A percentile compares a stretch with the other conserved stretches of the same genome.
Evolutionary conservation across 1,140 invertebrate species (phyloP).

Genomic region (Coelopa frigida): DNA sequence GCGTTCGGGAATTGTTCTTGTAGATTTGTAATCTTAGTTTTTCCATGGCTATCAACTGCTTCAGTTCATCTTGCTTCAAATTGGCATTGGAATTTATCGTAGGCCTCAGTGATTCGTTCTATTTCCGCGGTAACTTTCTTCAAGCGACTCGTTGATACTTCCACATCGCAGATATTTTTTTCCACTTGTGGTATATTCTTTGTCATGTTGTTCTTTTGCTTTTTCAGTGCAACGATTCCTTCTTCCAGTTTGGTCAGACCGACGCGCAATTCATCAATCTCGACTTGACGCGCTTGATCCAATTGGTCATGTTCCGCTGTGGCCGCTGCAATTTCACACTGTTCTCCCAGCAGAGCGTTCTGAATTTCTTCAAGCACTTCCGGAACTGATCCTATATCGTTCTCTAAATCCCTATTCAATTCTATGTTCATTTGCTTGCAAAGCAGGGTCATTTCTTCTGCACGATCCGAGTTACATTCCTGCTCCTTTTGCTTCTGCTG

Average conservation of each 20-base stretch:
- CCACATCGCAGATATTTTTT: slow-evolving; percentile 26
- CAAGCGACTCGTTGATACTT: slow-evolving; percentile 25
- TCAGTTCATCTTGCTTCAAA: slow-evolving; percentile 45
- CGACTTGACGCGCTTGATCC: slow-evolving; percentile 44
- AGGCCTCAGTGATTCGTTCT: slow-evolving; percentile 21
- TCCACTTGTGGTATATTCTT: slow-evolving; percentile 20
- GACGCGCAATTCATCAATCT: slow-evolving; percentile 46
- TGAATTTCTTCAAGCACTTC: slow-evolving; percentile 28
- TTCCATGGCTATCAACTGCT: slow-evolving; percentile 38
- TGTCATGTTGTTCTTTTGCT: slow-evolving; percentile 22
- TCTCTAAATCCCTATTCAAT: slow-evolving; percentile 14
- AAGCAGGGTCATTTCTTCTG: slow-evolving; percentile 26
- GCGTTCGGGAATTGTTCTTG: slow-evolving; percentile 28
- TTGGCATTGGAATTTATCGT: slow-evolving; percentile 21
- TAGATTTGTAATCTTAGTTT: slow-evolving; percentile 36
- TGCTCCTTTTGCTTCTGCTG: slow-evolving; percentile 26
- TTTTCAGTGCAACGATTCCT: slow-evolving; percentile 42
- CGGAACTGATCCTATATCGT: slow-evolving; percentile 9
- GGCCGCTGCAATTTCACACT: slow-evolving; percentile 28
- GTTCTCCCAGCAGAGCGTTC: slow-evolving; percentile 22
- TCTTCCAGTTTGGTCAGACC: slow-evolving; percentile 45
- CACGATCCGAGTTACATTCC: slow-evolving; percentile 24
- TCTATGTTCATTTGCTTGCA: slow-evolving; percentile 24
- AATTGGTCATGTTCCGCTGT: slow-evolving; percentile 26
- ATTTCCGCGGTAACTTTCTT: slow-evolving; percentile 29